These are phyloP conservation scores for Drosophila percnosoma DNA, from an alignment of 2,888 invertebrate genomes.

Conservation along the genomic window DNA sequence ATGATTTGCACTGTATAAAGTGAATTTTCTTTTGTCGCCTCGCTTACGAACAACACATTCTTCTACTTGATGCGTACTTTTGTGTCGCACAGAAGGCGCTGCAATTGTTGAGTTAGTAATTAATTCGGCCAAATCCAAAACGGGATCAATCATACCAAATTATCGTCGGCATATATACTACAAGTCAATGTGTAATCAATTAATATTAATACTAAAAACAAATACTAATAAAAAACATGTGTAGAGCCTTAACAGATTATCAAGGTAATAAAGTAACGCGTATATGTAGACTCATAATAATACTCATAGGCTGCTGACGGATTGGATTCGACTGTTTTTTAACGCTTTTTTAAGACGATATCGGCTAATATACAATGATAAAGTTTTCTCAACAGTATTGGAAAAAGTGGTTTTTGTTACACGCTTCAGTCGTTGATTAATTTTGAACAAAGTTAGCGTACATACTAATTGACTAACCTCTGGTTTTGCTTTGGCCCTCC, in stretches of 20 bases:
- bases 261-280: background rate
- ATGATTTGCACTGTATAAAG: slow-evolving; percentile 4
- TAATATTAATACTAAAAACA: background rate
- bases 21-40: slow-evolving; percentile 5
- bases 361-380: background rate
- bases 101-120: slow-evolving; percentile 42
- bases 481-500: slow-evolving; percentile 85
- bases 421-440: background rate
- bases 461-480: slow-evolving; percentile 73
- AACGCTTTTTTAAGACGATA: background rate
- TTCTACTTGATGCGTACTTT: slow-evolving; percentile 48
- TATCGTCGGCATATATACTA: slow-evolving; percentile 9
- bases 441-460: background rate
- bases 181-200: background rate
- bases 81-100: slow-evolving; percentile 40
- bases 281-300: background rate
- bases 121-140: slow-evolving; percentile 16
- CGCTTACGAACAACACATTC: slow-evolving; percentile 26
- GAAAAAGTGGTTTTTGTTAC: background rate
- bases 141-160: background rate
- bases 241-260: background rate
- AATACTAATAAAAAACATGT: slow-evolving; percentile 13
- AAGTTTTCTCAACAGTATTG: background rate
- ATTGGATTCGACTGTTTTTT: background rate
- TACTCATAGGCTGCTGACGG: background rate